A percentile compares a stretch with the other conserved stretches of the same genome.
phyloP scores from a whole-genome alignment of 1,140 invertebrate species.

The Scylla paramamosain region DNA sequence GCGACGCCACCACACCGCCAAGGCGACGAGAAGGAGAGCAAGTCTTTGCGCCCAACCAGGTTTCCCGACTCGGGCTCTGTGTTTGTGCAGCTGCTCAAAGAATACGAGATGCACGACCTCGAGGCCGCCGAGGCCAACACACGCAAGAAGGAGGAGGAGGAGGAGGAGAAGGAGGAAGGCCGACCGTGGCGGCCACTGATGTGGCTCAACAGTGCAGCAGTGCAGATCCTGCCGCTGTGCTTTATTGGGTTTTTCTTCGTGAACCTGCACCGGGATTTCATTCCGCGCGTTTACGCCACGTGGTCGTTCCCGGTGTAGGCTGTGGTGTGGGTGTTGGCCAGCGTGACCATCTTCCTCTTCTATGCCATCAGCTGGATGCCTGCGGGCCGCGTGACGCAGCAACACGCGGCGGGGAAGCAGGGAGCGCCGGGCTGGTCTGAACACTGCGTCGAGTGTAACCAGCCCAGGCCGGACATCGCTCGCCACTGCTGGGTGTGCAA shows the following conservation, averaged over 20 bases:
- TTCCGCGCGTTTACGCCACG: not conserved
- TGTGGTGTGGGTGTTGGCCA: not conserved
- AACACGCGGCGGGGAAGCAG: not conserved
- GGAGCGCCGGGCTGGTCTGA: not conserved
- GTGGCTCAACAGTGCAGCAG: not conserved
- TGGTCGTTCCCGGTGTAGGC: not conserved
- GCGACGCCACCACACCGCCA: no score
- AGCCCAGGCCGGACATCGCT: not conserved
- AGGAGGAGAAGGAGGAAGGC: no score
- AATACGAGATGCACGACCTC: no score
- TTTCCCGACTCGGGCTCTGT: no score
- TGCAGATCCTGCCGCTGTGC: not conserved
- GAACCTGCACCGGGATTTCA: no score
- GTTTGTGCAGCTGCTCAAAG: no score
- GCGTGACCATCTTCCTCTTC: not conserved
- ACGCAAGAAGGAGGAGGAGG: no score
- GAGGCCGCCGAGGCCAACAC: no score
- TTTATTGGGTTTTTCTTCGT: not conserved
- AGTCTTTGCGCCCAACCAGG: no score
- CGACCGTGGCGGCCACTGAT: not conserved
- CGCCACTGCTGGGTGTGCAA: not conserved
- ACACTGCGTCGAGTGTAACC: not conserved
- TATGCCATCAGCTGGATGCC: not conserved
- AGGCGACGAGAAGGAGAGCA: no score
- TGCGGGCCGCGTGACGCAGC: not conserved